Base-by-base conservation (phyloP, 2,888 invertebrate genomes). In the Leptogaster cylindrica region DNA sequence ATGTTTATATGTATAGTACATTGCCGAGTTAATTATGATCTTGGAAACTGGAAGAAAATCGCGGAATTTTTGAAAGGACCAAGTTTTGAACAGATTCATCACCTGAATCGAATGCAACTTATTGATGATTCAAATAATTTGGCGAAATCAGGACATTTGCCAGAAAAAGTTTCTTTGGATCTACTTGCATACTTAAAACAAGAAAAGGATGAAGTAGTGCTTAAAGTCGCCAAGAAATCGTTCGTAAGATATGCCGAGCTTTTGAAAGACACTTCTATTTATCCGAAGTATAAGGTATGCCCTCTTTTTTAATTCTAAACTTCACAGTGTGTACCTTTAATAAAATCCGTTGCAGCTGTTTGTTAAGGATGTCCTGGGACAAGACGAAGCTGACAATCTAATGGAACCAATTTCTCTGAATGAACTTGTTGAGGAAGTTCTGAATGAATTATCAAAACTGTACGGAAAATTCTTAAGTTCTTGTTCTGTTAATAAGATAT, bases 101-200 rank as follows among this genome's bases (percentile, higher is more conserved):
- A 65, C 10, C 14, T 88, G 1, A 91, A 90, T 77, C 82, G 92
- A 64, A 91, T 89, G 0, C 89, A 92, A 70, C 73, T 87, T 10
- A 78, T 92, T 0, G 89, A 90, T 72, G 93, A 93, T 75, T 80
- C 87, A 3, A 83, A 85, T 71, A 84, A 84, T 70, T 75, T 88
- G 41, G 87, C 87, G 20, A 80, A 85, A 70, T 84, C 84, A 66
- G 84, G 84, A 18, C 77, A 83, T 51, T 75, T 88, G 69, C 82
- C 77, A 12, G 82, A 82, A 70, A 71, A 74, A 1, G 70, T 78
- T 6, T 81, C 84, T 1, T 76, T 87, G 23, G 78, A 81, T 41
- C 72, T 86, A 16, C 78, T 82, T 1, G 72, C 73, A 41, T 86
- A 86, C 73, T 65, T 91, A 68, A 79, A 80, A 66, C 81, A 81